A percentile compares a stretch with the other conserved stretches of the same genome.
These are phyloP conservation scores for Lacanobia oleracea DNA, from an alignment of 2,888 invertebrate genomes.

Conservation along the genomic window DNA sequence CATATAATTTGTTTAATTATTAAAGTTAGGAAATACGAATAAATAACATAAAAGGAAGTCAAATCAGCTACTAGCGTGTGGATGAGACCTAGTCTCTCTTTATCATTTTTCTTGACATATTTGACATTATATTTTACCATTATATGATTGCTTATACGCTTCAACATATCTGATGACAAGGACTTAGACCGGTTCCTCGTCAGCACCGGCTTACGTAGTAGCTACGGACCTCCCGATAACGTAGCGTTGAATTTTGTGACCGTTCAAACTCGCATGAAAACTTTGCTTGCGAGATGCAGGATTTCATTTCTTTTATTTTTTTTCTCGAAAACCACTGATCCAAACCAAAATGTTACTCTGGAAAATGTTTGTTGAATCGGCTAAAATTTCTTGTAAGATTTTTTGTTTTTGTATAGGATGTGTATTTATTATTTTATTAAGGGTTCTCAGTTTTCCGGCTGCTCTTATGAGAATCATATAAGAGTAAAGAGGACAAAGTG, in stretches of 20 bases:
- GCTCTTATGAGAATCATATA: conserved; percentile 48
- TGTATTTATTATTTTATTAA: conserved; percentile 6
- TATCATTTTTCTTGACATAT: conserved; percentile 87
- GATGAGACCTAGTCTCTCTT: conserved; percentile 87
- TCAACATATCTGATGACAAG: conserved; percentile 86
- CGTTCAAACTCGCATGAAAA: conserved; percentile 71
- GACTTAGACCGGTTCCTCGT: conserved; percentile 86
- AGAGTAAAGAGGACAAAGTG: conserved; percentile 52
- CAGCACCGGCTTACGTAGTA: conserved; percentile 86
- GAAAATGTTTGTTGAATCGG: neutral
- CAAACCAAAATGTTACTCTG: neutral
- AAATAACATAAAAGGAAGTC: conserved; percentile 82
- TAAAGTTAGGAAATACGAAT: neutral
- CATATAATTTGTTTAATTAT: rapidly evolving
- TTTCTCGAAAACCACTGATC: conserved; percentile 17
- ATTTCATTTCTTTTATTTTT: conserved; percentile 61
- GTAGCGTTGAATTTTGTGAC: neutral
- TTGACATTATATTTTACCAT: conserved; percentile 85
- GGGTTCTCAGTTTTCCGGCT: conserved; percentile 24
- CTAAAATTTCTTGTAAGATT: neutral
- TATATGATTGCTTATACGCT: conserved; percentile 85
- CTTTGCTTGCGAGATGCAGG: conserved; percentile 81
- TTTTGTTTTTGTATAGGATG: conserved; percentile 11
- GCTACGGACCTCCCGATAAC: conserved; percentile 85
- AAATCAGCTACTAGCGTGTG: conserved; percentile 87